Base-by-base conservation (phyloP, 1,140 invertebrate genomes). In the Manduca sexta region DNA sequence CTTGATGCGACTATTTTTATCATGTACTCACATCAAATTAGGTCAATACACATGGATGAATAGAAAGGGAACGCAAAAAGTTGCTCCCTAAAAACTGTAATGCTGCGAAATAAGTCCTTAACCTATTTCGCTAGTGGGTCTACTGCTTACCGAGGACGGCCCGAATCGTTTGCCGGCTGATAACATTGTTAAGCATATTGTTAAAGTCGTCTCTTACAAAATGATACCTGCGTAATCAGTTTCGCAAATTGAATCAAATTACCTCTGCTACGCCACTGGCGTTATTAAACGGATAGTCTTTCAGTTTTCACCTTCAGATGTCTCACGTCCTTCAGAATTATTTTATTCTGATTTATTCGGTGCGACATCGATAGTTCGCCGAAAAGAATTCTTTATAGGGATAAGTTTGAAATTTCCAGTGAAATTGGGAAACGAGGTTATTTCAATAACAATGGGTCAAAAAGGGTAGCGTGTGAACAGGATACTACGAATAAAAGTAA, bases 401-500 rank as follows among this genome's bases (percentile, higher is more conserved):
- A 37, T 21, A 11, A 49, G 21, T 26, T 26, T 26, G 26, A 45
- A 41, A 44, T 16, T 54, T 40, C 54, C 29, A 41, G 17, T 43
- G 39, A 44, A 61, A 53, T 41, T 53, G 47, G 34, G 40, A 56
- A 54, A 35, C 46, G 46, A 17, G 47, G 48, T 49, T 55, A 58
- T 58, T 60, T 58, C 53, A 62, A 62, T 64, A 59, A 60, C 62
- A 60, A 40, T 45, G 51, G 53, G 58, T 58, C 45, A 56, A 67
- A 63, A 56, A 58, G 54, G 56, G 50, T 55, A 53, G 64, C 41
- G 59, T 69, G 57, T 63, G 58, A 60, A 67, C 48, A 67, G 55
- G 57, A 63, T 53, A 60, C 52, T 64, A 53, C 56, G 64, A 64
- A 64, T 70, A 63, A 65, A 67, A 60, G 60, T 63, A 53, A 61